Conservation (phyloP, 92 coral and sea anemone genomes). For the Phenganax subtilis region DNA sequence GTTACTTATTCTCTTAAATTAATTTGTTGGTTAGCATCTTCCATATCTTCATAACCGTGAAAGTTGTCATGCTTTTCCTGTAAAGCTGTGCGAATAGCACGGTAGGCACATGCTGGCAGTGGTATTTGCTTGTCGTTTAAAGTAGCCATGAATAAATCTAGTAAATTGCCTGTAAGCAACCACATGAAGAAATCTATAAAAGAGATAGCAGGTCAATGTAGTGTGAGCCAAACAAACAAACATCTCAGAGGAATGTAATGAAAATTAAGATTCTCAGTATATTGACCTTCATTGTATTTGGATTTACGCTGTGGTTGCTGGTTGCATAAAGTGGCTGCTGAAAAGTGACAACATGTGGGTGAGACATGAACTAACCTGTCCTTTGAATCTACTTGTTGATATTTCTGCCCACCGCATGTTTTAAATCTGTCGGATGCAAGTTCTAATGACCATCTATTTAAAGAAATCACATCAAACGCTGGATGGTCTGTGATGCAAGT, state of each 20-base stretch:
- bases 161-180: slow-evolving; percentile 21
- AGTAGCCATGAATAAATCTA: background rate
- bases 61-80: background rate
- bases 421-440: slow-evolving; percentile 1
- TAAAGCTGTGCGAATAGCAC: slow-evolving; percentile 5
- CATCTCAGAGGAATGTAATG: too few species aligned
- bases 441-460: slow-evolving; percentile 13
- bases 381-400: slow-evolving; percentile 15
- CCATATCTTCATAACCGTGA: background rate
- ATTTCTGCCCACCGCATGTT: slow-evolving; percentile 11
- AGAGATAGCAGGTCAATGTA: background rate
- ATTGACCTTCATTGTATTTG: background rate
- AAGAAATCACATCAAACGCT: background rate
- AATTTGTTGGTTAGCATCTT: background rate
- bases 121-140: slow-evolving; percentile 17
- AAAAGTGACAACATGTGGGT: background rate
- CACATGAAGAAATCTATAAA: slow-evolving; percentile 9
- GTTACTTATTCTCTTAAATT: background rate
- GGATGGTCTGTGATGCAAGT: slow-evolving; percentile 11
- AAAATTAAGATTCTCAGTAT: too few species aligned
- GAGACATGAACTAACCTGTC: background rate
- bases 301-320: background rate
- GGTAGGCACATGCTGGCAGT: slow-evolving; percentile 27
- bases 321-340: background rate
- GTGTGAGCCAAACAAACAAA: too few species aligned